Evolutionary conservation across 2,113 vertebrate genomes (phyloP), one percentile per base, ranked within the genome.

Genomic region (Heteronetta atricapilla): DNA sequence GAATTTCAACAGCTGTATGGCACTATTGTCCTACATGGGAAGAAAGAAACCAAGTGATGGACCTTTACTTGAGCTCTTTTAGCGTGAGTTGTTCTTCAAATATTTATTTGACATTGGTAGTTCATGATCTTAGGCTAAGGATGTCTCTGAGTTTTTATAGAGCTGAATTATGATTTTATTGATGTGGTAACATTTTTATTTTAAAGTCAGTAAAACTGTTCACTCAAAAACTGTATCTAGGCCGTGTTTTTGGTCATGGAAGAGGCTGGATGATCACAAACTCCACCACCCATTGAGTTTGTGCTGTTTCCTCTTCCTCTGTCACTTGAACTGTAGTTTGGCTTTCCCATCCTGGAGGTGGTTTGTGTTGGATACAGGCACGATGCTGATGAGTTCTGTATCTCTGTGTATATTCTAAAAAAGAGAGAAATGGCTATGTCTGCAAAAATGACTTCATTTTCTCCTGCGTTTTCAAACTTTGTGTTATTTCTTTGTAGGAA

Each of bases 271-370:
- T 7, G 14, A 64, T 69, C 38, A 14, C 10, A 40, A 6, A 20
- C 69, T n/a, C 19, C 7, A 20, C 17, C 1, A 6, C 0, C 14
- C 58, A 4, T 6, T 91, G 59, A 34, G 40, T 55, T 72, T 11
- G 11, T 62, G 13, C 29, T 13, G 4, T 8, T 77, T 80, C 44
- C 29, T 33, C 36, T 87, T 76, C 31, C 48, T 62, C n/a, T 25
- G 18, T 72, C 77, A 56, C 11, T 17, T 40, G 68, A 60, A 17
- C 15, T 28, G 23, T 22, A 53, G n/a, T 6, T 33, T 55, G 46
- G 11, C 3, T 80, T 79, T 5, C 62, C 10, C 46, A 11, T 76
- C 26, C 23, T 36, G 52, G 8, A 44, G 18, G 7, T 31, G 6
- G 6, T 59, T 88, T 80, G 8, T 66, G 2, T 2, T 74, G 82